Evolutionary conservation across 2,888 invertebrate genomes (phyloP).

Genomic region (Phyto melanocephala): DNA sequence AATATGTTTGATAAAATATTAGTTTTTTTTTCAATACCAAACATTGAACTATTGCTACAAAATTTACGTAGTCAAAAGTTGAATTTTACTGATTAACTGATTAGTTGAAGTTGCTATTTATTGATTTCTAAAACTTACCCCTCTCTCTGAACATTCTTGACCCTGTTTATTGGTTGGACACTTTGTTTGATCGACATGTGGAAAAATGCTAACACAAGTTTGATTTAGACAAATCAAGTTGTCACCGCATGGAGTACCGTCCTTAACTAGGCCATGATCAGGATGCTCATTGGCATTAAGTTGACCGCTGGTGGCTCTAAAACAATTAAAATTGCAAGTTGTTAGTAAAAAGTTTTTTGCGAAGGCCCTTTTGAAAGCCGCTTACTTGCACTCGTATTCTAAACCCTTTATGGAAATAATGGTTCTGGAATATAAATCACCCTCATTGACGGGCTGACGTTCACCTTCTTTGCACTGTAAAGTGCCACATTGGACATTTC

Average conservation of each 20-base stretch:
- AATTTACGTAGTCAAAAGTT: too few relatives aligned
- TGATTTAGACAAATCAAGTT: slow-evolving; percentile 96
- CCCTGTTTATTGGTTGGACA: slow-evolving; percentile 94
- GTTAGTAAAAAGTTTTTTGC: too few relatives aligned
- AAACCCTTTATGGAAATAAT: slow-evolving; percentile 92
- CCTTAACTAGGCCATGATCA: slow-evolving; percentile 92
- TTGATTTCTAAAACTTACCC: slow-evolving; percentile 92
- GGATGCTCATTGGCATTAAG: slow-evolving; percentile 82
- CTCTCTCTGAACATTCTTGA: slow-evolving; percentile 95
- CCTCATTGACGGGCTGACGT: slow-evolving; percentile 88
- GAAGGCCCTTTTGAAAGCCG: too few relatives aligned
- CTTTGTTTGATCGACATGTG: slow-evolving; percentile 89
- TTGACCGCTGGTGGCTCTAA: slow-evolving; percentile 87
- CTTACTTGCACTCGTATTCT: slow-evolving; percentile 98
- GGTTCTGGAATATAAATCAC: slow-evolving; percentile 91
- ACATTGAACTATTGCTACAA: too few relatives aligned
- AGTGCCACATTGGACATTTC: slow-evolving; percentile 95
- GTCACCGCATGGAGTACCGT: slow-evolving; percentile 96
- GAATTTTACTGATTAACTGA: too few relatives aligned
- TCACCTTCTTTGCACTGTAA: slow-evolving; percentile 95
- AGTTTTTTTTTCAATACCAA: too few relatives aligned
- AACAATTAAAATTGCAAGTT: background rate
- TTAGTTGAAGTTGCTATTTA: too few relatives aligned
- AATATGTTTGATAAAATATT: too few relatives aligned
- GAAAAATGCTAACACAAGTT: slow-evolving; percentile 92